Conservation (phyloP, 2,113 vertebrate species). For the Aegotheles bennettii region DNA sequence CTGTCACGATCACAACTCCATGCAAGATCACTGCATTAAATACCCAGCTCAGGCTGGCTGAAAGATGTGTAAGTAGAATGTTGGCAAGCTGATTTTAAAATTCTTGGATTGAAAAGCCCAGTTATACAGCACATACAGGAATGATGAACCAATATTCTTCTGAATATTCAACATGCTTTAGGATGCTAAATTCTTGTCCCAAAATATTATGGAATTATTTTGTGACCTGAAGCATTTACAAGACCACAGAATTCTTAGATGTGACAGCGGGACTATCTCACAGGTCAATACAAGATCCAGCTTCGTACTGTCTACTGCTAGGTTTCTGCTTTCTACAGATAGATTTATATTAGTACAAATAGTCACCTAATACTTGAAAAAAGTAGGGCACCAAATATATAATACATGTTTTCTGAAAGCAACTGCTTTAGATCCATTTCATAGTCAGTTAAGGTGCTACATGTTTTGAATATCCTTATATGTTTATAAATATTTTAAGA, state of each 20-base stretch:
- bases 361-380: neutral
- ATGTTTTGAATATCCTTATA: neutral
- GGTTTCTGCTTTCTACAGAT: neutral
- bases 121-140: neutral
- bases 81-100: neutral
- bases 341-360: neutral
- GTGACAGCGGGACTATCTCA: neutral
- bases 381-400: neutral
- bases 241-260: neutral
- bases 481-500: neutral
- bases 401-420: neutral
- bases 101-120: neutral
- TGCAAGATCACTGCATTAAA: neutral
- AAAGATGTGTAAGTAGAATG: neutral
- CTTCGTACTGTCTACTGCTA: neutral
- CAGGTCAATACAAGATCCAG: neutral
- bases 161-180: neutral
- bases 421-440: neutral
- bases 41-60: neutral
- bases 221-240: neutral
- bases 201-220: neutral
- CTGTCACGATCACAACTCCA: neutral
- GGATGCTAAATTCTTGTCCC: neutral
- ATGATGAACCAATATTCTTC: neutral
- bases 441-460: neutral